These are phyloP conservation scores for Onychomys torridus DNA, from an alignment of 2,797 vertebrate species.

Conservation along the genomic window DNA sequence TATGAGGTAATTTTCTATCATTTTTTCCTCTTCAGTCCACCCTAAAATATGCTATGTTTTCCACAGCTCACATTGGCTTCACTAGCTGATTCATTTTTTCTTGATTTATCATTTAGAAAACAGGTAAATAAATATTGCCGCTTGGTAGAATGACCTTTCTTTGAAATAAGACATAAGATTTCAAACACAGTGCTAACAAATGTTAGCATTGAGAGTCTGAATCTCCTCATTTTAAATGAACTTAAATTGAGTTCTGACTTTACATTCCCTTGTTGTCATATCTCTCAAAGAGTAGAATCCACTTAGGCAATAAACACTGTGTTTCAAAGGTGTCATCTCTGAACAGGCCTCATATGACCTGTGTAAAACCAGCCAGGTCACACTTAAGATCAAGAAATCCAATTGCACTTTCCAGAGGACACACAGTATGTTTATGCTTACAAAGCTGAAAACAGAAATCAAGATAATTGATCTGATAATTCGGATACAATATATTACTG, in stretches of 20 bases:
- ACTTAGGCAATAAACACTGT: neutral
- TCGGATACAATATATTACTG: conserved; percentile 58
- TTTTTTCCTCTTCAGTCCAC: neutral
- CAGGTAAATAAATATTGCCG: conserved; percentile 10
- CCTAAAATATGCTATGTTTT: conserved; percentile 36
- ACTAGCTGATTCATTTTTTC: conserved; percentile 49
- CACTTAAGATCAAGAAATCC: conserved; percentile 56
- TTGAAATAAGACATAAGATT: neutral
- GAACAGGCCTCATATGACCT: neutral
- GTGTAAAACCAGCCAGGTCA: conserved; percentile 30
- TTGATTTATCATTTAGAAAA: conserved; percentile 47
- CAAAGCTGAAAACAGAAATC: conserved; percentile 48
- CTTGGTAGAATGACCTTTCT: neutral
- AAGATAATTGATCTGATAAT: conserved; percentile 72
- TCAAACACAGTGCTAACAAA: neutral
- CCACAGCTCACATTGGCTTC: neutral
- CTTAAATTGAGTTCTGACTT: neutral
- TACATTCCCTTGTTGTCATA: conserved; percentile 2
- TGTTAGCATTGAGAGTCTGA: neutral
- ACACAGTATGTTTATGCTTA: neutral
- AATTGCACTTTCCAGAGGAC: conserved; percentile 29
- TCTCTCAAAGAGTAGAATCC: conserved; percentile 3
- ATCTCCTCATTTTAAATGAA: conserved; percentile 1
- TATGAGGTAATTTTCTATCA: conserved; percentile 44
- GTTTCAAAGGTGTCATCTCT: conserved; percentile 41